Base-by-base conservation (phyloP, 2,797 vertebrate genomes). In the Gastrophryne carolinensis region DNA sequence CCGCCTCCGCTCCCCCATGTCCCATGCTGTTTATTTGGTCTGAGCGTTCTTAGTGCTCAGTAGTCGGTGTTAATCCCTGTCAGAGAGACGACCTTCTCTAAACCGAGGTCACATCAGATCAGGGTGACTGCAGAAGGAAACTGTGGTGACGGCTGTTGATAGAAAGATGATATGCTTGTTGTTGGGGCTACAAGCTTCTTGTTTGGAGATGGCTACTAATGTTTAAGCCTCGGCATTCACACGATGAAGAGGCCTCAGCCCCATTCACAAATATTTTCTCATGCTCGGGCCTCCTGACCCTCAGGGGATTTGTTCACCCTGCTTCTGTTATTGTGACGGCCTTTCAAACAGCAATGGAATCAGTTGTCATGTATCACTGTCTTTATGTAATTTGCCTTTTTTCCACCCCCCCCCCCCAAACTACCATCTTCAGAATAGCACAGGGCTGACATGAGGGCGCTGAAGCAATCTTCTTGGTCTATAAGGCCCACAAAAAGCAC, bases 1-100 rank as follows among this genome's bases (percentile, higher is more conserved):
- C 39, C 15, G 39, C 39, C 39, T 17, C 15, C 39, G 13, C 17
- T 44, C 5, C 17, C 39, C 39, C 17, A 17, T 44, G 39, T 3
- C 39, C 29, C 34, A 69, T 76, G 72, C 29, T 78, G 83, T 87
- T 86, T 88, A 82, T 86, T 85, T 79, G 65, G 72, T 71, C 52
- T 75, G 9, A 70, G 65, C 82, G 83, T 80, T 83, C 77, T 81
- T 77, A 77, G 80, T 83, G 81, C 83, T 85, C 83, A 80, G 79
- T 80, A 83, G 82, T 81, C 85, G 80, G 65, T 84, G 84, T 85
- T 86, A 84, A 87, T 88, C 85, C 85, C 83, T 83, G 85, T 83
- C 82, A 86, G 80, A 79, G 79, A n/a, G 79, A 84, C 84, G 82
- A 84, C 83, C 85, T 84, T 79, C 84, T 80, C 81, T 80, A 39